These are phyloP conservation scores for Epinotia ramella DNA, from an alignment of 2,888 invertebrate genomes.

Conservation along the genomic window DNA sequence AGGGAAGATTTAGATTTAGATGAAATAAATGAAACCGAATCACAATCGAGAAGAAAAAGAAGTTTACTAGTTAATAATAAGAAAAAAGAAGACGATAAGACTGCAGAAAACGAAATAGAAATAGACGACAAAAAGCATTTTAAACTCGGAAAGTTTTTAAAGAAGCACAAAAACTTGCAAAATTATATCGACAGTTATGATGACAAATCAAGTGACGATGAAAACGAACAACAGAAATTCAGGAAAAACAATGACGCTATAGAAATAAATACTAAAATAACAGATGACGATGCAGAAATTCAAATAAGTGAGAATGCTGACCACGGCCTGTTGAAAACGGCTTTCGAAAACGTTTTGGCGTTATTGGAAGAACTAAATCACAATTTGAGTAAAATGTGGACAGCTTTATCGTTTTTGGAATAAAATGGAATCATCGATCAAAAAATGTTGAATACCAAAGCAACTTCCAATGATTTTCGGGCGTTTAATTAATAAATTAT, in stretches of 20 bases:
- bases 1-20: slow-evolving; percentile 46
- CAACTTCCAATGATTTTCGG: background rate
- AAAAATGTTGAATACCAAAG: background rate
- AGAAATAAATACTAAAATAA: slow-evolving; percentile 60
- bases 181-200: slow-evolving; percentile 55
- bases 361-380: slow-evolving; percentile 70
- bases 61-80: slow-evolving; percentile 48
- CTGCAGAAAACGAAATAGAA: slow-evolving; percentile 64
- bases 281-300: slow-evolving; percentile 60
- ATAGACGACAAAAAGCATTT: slow-evolving; percentile 54
- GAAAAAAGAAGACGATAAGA: slow-evolving; percentile 26
- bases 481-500: background rate
- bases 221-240: slow-evolving; percentile 41
- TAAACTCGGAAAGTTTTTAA: slow-evolving; percentile 63
- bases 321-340: slow-evolving; percentile 64
- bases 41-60: slow-evolving; percentile 47
- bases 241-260: slow-evolving; percentile 51
- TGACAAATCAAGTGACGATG: slow-evolving; percentile 48
- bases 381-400: slow-evolving; percentile 72
- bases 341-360: slow-evolving; percentile 63
- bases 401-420: slow-evolving; percentile 66
- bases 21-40: slow-evolving; percentile 47
- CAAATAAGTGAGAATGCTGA: slow-evolving; percentile 60
- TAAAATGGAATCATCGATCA: slow-evolving; percentile 50
- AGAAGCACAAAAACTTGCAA: slow-evolving; percentile 61